These are phyloP conservation scores for Geotrupes spiniger DNA, from an alignment of 2,888 invertebrate genomes.

Conservation along the genomic window DNA sequence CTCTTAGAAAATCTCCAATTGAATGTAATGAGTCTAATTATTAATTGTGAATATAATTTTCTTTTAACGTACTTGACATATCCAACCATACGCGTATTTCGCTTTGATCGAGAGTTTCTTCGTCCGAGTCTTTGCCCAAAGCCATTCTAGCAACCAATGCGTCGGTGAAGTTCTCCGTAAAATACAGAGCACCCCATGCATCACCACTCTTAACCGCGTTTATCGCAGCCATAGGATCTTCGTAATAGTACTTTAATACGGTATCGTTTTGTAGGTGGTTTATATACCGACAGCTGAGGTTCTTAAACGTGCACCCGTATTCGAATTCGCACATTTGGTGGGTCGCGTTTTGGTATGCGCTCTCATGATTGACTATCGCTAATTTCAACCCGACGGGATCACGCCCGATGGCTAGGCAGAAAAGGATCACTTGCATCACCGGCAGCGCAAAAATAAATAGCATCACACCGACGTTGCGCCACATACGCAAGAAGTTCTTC, in stretches of 20 bases:
- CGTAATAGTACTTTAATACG: constrained; percentile 68
- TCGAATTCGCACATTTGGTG: constrained; percentile 55
- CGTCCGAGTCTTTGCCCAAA: constrained; percentile 77
- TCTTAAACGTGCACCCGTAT: constrained; percentile 66
- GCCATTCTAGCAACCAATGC: constrained; percentile 79
- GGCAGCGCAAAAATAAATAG: constrained; percentile 90
- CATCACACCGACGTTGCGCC: constrained; percentile 91
- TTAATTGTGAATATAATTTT: too few relatives aligned
- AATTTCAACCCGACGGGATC: constrained; percentile 79
- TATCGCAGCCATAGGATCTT: constrained; percentile 63
- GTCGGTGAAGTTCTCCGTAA: constrained; percentile 87
- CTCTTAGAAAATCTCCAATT: too few relatives aligned
- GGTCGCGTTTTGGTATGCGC: constrained; percentile 44
- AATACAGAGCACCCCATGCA: constrained; percentile 86
- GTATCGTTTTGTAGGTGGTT: constrained; percentile 69
- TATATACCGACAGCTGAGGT: constrained; percentile 79
- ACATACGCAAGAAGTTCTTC: constrained; percentile 88
- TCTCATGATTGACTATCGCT: constrained; percentile 80
- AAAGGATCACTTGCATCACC: constrained; percentile 89
- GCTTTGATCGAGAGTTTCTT: constrained; percentile 82
- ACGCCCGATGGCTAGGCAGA: constrained; percentile 87
- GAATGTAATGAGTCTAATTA: too few relatives aligned
- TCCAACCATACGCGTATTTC: constrained; percentile 88
- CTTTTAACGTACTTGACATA: constrained; percentile 81
- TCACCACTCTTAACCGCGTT: constrained; percentile 72